phyloP scores from a whole-genome alignment of 2,888 invertebrate species.

The Tetheella fluctuosa region DNA sequence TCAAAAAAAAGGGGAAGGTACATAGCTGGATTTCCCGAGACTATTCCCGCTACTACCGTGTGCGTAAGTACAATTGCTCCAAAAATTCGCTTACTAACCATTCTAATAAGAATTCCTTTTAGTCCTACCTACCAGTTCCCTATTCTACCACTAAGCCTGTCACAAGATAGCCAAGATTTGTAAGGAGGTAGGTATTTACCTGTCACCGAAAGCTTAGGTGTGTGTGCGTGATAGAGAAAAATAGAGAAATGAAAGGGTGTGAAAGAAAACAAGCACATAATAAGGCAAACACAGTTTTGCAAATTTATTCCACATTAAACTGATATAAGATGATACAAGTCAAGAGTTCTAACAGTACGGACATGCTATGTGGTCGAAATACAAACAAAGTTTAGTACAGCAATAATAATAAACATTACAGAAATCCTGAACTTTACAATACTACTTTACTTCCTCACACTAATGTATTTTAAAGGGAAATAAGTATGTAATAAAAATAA shows the following conservation, averaged over 20 bases:
- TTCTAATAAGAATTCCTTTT: too few species aligned
- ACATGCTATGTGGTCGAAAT: constrained; percentile 79
- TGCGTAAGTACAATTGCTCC: too few species aligned
- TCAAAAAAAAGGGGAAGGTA: too few species aligned
- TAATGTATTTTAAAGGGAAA: constrained; percentile 79
- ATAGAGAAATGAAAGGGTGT: constrained; percentile 1
- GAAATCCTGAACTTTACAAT: constrained; percentile 82
- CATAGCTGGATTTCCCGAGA: too few species aligned
- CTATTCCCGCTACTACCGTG: too few species aligned
- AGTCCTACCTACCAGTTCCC: too few species aligned
- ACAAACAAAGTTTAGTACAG: constrained; percentile 80
- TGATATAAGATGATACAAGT: constrained; percentile 83
- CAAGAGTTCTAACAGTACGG: constrained; percentile 80
- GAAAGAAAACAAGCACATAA: constrained; percentile 68
- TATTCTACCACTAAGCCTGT: too few species aligned
- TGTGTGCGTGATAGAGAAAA: constrained; percentile 6
- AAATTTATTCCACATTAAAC: constrained; percentile 84
- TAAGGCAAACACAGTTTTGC: constrained; percentile 85
- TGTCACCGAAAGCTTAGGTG: too few species aligned
- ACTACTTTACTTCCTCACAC: constrained; percentile 82
- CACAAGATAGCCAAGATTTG: too few species aligned
- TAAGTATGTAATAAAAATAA: constrained; percentile 82
- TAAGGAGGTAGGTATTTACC: too few species aligned
- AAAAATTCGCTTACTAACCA: too few species aligned
- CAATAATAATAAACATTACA: constrained; percentile 79